A percentile compares a stretch with the other conserved stretches of the same genome.
These are phyloP conservation scores for Musca vetustissima DNA, from an alignment of 1,140 invertebrate genomes.

Conservation along the genomic window DNA sequence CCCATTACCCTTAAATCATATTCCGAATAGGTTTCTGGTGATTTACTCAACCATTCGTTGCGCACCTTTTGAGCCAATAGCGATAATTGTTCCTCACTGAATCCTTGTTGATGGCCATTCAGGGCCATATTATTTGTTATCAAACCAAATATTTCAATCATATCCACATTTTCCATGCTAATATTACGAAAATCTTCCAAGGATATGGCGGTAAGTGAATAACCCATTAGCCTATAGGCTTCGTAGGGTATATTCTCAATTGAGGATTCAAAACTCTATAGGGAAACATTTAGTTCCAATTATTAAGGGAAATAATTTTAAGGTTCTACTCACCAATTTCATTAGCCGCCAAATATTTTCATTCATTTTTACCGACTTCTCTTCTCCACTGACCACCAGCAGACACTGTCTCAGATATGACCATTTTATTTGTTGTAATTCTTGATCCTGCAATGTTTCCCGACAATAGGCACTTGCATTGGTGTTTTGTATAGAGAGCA, in stretches of 20 bases:
- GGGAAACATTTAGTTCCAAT: background rate
- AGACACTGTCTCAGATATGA: constrained; percentile 23
- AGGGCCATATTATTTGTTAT: background rate
- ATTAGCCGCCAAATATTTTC: constrained; percentile 28
- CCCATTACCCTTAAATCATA: constrained; percentile 30
- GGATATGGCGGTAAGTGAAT: constrained; percentile 22
- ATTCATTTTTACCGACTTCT: constrained; percentile 6
- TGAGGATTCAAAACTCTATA: constrained; percentile 26
- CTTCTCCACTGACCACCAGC: background rate
- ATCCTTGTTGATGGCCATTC: constrained; percentile 3
- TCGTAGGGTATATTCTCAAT: constrained; percentile 27
- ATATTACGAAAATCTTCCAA: constrained; percentile 27
- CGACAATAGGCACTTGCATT: constrained; percentile 2
- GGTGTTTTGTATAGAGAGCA: background rate
- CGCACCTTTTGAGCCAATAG: constrained; percentile 29
- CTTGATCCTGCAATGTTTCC: constrained; percentile 10
- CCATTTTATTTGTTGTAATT: constrained; percentile 22
- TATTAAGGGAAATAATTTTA: background rate
- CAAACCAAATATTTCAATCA: constrained; percentile 27
- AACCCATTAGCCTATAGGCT: constrained; percentile 25
- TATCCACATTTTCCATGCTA: constrained; percentile 28
- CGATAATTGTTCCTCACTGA: constrained; percentile 25
- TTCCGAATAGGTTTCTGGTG: constrained; percentile 29
- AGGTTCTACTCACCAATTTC: constrained; percentile 23
- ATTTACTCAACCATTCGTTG: constrained; percentile 28